A percentile compares a stretch with the other conserved stretches of the same genome.
Conservation (phyloP, 2,113 vertebrate species). For the Apodemus sylvaticus region DNA sequence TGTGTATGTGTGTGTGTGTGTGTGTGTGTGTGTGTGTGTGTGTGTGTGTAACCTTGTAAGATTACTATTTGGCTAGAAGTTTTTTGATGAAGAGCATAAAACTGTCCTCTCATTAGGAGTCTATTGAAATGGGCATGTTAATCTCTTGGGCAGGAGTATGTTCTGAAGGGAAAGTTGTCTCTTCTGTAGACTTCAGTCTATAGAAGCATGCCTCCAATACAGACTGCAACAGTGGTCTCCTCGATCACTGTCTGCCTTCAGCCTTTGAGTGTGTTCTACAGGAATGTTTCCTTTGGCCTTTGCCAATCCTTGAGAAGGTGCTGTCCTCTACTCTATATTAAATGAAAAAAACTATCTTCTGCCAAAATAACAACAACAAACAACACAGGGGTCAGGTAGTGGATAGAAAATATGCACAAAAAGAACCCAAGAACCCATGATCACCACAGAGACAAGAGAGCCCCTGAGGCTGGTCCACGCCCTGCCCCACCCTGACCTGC, state of each 20-base stretch:
- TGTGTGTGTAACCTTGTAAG: background rate
- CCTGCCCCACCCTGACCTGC: background rate
- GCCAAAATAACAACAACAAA: background rate
- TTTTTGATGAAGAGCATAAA: background rate
- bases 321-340: background rate
- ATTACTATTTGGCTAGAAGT: background rate
- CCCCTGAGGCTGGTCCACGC: background rate
- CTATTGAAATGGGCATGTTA: background rate
- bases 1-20: background rate
- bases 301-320: background rate
- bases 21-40: background rate
- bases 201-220: background rate
- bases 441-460: background rate
- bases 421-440: background rate
- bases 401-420: background rate
- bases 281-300: background rate
- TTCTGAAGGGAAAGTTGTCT: background rate
- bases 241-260: background rate
- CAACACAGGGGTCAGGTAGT: background rate
- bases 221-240: background rate
- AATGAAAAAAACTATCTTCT: background rate
- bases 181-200: background rate
- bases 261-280: background rate
- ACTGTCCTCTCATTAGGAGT: background rate
- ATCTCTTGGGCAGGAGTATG: background rate